Evolutionary conservation across 2,113 vertebrate genomes (phyloP).

Genomic region (Anolis carolinensis): DNA sequence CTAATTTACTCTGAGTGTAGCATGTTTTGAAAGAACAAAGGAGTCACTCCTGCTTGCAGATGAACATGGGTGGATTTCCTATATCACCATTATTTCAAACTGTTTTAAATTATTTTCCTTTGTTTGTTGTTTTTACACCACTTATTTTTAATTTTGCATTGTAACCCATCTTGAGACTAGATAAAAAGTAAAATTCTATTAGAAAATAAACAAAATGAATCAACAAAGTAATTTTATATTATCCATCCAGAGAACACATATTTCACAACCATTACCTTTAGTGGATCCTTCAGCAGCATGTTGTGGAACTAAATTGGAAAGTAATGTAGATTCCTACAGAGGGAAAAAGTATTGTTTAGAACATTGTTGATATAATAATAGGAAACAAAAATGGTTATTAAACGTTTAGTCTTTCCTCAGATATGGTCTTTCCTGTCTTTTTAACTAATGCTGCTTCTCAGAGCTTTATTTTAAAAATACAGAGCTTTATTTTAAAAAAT

Average conservation of each 20-base stretch:
- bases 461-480: no score
- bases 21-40: background rate
- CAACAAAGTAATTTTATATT: background rate
- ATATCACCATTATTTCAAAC: background rate
- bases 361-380: background rate
- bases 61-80: background rate
- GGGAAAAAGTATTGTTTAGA: background rate
- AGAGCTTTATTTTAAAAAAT: no score
- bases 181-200: background rate
- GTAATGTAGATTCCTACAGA: conserved; percentile 16
- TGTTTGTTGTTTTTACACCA: background rate
- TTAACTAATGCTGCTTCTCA: background rate
- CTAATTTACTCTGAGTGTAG: background rate
- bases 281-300: background rate
- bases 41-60: background rate
- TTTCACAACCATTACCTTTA: conserved; percentile 34
- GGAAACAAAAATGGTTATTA: background rate
- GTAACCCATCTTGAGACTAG: background rate
- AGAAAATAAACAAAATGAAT: background rate
- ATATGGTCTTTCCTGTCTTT: background rate
- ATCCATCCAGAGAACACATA: background rate
- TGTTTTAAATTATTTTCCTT: background rate
- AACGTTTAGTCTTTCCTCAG: background rate
- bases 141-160: background rate
- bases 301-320: background rate